Percentiles rank a stretch among this genome's conserved stretches.
Evolutionary conservation across 2,113 vertebrate genomes (phyloP).

Genomic region (Taxidea taxus): DNA sequence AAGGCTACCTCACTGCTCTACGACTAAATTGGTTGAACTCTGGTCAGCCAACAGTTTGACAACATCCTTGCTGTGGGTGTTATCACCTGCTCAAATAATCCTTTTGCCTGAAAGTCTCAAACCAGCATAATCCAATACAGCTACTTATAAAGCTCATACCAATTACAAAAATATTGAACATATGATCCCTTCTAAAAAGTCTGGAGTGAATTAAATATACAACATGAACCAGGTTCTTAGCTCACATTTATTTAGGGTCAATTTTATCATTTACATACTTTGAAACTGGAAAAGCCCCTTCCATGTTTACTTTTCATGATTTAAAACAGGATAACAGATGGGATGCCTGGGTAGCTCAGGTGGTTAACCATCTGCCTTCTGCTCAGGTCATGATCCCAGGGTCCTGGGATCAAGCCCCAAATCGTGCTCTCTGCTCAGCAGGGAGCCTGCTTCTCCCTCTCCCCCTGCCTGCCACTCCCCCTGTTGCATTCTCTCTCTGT

Average conservation of each 20-base stretch:
- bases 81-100: not conserved
- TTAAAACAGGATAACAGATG: not conserved
- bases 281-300: not conserved
- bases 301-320: not conserved
- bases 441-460: not conserved
- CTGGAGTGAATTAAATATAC: not conserved
- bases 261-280: not conserved
- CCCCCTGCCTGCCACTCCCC: too few species aligned
- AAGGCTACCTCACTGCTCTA: not conserved
- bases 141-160: not conserved
- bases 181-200: not conserved
- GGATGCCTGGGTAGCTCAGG: not conserved
- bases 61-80: not conserved
- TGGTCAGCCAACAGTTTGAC: not conserved
- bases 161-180: conserved; percentile 8
- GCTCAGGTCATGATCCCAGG: not conserved
- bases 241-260: not conserved
- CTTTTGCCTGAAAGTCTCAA: conserved; percentile 7
- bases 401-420: not conserved
- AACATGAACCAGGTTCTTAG: not conserved
- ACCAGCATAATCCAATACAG: not conserved
- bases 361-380: not conserved
- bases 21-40: not conserved
- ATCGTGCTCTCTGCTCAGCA: not conserved
- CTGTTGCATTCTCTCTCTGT: not conserved